A percentile compares a stretch with the other conserved stretches of the same genome.
Evolutionary conservation across 2,888 invertebrate genomes (phyloP).

Genomic region (Nymphalis c-album): DNA sequence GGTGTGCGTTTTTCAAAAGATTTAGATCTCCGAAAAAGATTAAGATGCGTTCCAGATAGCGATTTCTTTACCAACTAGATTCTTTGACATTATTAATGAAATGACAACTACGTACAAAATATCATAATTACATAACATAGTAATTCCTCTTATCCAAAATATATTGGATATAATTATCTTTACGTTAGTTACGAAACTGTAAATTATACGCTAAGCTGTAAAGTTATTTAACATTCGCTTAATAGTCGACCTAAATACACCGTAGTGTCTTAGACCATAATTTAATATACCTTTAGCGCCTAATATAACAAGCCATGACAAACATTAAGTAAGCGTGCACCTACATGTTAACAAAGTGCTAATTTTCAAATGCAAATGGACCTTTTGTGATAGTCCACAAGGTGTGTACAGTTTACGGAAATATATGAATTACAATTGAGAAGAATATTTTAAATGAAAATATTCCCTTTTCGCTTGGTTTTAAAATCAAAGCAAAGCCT

Average conservation of each 20-base stretch:
- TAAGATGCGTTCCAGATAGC: no score
- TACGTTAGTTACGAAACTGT: neutral
- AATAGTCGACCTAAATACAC: slow-evolving; percentile 25
- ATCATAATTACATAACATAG: neutral
- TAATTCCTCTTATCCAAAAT: no score
- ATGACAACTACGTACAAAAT: no score
- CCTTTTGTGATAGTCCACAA: slow-evolving; percentile 25
- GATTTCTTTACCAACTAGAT: no score
- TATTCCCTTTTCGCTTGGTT: no score
- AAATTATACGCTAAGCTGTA: slow-evolving; percentile 9
- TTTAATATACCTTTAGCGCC: slow-evolving; percentile 15
- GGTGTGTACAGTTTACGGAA: slow-evolving; percentile 14
- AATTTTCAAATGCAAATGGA: slow-evolving; percentile 33
- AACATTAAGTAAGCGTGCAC: slow-evolving; percentile 21
- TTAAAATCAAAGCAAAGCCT: no score
- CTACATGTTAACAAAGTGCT: slow-evolving; percentile 24
- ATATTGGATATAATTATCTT: no score
- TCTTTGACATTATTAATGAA: no score
- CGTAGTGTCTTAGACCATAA: slow-evolving; percentile 18
- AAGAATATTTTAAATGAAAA: no score
- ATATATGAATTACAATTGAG: neutral
- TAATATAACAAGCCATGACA: slow-evolving; percentile 10
- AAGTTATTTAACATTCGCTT: slow-evolving; percentile 21
- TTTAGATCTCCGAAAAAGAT: no score
- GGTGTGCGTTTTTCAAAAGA: no score